Conservation (phyloP, 2,888 invertebrate species). For the Cheiracanthium punctorium region DNA sequence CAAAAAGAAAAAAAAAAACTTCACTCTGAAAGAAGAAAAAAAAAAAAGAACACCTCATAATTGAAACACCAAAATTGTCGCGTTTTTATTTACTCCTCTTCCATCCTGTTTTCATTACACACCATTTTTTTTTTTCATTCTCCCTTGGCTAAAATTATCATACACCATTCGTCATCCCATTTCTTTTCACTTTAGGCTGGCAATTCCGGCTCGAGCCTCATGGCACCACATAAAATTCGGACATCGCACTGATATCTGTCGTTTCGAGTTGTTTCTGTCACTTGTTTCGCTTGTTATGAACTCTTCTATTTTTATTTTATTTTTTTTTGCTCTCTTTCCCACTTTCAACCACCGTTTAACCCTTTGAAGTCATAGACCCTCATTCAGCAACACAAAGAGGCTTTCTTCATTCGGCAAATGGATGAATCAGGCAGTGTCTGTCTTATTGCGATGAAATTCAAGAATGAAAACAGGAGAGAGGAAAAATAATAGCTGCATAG, state of each 20-base stretch:
- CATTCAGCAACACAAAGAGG: not conserved
- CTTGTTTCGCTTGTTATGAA: not conserved
- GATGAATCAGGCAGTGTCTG: not conserved
- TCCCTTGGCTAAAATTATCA: no score
- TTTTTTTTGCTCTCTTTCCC: no score
- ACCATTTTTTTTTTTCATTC: no score
- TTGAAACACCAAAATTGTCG: no score
- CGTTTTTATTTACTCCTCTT: no score
- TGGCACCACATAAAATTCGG: constrained; percentile 3
- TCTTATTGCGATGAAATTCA: not conserved
- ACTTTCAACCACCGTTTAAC: not conserved
- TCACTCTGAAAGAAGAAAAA: no score
- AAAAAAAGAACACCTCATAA: no score
- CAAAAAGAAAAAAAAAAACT: no score
- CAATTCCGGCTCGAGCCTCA: not conserved
- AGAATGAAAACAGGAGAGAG: not conserved
- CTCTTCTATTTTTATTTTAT: not conserved
- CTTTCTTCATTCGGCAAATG: not conserved
- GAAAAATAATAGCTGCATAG: not conserved
- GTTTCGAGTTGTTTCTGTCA: not conserved
- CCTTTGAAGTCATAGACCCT: not conserved
- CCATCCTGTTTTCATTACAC: no score
- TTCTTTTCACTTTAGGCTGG: not conserved
- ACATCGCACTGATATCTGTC: not conserved
- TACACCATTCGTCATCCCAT: not conserved